Percentiles rank a stretch among this genome's conserved stretches.
These are phyloP conservation scores for Heliocidaris tuberculata DNA, from an alignment of 35 echinoderm and acorn worm species.

Conservation along the genomic window DNA sequence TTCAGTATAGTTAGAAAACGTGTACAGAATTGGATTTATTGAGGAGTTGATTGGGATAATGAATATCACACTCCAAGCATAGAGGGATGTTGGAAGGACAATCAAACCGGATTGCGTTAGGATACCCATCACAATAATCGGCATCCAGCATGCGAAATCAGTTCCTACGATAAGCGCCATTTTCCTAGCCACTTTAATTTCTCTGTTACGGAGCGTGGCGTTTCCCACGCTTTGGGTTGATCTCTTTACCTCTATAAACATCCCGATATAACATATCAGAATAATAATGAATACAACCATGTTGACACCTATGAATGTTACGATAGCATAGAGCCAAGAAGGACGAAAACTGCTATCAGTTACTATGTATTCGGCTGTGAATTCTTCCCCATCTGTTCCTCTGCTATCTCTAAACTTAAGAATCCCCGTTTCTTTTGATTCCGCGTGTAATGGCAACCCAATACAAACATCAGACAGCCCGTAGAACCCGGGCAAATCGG, in stretches of 20 bases:
- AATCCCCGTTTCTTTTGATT: conserved; percentile 45
- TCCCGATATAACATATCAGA: conserved; percentile 48
- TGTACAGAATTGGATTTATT: conserved; percentile 84
- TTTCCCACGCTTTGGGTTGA: conserved; percentile 37
- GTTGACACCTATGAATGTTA: conserved; percentile 63
- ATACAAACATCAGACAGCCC: conserved; percentile 81
- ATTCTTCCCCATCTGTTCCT: background rate
- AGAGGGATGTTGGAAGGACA: conserved; percentile 42
- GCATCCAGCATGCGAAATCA: conserved; percentile 71
- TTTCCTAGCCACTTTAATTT: conserved; percentile 62
- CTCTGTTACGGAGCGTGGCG: background rate
- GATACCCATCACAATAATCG: conserved; percentile 68
- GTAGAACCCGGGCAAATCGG: conserved; percentile 57
- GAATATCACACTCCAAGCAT: conserved; percentile 86
- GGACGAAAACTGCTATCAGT: conserved; percentile 42
- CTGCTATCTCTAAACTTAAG: background rate
- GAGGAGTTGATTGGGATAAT: conserved; percentile 89
- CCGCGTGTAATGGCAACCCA: conserved; percentile 62
- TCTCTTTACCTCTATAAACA: conserved; percentile 45
- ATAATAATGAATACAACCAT: conserved; percentile 50
- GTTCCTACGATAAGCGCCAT: conserved; percentile 69
- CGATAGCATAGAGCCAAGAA: conserved; percentile 48
- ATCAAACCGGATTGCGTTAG: conserved; percentile 31
- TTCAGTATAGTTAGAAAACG: conserved; percentile 40
- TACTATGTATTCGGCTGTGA: background rate